phyloP scores from a whole-genome alignment of 2,888 invertebrate genomes.

The Morinoia aosen region DNA sequence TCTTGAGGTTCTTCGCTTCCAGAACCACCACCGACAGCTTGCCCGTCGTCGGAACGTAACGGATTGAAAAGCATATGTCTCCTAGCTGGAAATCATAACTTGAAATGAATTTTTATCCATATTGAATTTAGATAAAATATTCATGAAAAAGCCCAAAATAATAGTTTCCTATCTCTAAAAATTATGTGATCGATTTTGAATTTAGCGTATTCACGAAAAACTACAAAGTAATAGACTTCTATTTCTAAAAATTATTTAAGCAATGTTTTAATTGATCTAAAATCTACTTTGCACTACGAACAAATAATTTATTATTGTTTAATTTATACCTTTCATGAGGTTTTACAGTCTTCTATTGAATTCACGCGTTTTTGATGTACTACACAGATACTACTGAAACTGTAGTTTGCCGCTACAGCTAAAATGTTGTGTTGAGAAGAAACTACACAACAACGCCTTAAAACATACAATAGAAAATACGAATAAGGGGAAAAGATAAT shows the following conservation, averaged over 20 bases:
- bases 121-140: background rate
- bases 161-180: no score
- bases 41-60: conserved; percentile 78
- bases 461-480: background rate
- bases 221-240: no score
- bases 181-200: no score
- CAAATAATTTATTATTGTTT: no score
- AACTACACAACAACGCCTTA: no score
- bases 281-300: no score
- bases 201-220: no score
- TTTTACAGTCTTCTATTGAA: background rate
- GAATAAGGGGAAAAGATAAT: background rate
- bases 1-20: conserved; percentile 78
- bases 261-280: no score
- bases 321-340: background rate
- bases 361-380: background rate
- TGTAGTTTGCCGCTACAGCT: no score
- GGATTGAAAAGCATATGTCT: conserved; percentile 78
- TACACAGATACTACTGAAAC: no score
- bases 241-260: no score
- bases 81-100: conserved; percentile 72
- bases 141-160: background rate
- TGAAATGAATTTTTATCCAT: background rate
- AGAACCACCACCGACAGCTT: conserved; percentile 77
- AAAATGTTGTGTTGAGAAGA: no score